phyloP scores from a whole-genome alignment of 2,797 vertebrate species.

The Sparus aurata region DNA sequence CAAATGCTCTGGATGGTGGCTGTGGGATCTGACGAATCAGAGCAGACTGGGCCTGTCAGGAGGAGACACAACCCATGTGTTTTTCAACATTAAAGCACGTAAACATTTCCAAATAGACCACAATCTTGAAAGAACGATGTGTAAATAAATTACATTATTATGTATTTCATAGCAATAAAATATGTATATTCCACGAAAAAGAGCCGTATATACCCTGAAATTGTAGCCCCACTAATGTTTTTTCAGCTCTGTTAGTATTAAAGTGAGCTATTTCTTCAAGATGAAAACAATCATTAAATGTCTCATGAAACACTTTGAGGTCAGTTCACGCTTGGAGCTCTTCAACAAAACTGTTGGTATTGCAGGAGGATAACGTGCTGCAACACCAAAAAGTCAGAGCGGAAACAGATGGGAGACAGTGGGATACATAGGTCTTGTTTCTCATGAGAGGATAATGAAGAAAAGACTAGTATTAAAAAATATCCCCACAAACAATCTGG shows the following conservation, averaged over 20 bases:
- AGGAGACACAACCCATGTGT: too few relatives aligned
- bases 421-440: slow-evolving; percentile 11
- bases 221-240: neutral
- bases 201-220: neutral
- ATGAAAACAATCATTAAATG: neutral
- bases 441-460: slow-evolving; percentile 1
- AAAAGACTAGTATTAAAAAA: slow-evolving; percentile 11
- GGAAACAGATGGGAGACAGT: slow-evolving; percentile 13
- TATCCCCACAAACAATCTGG: slow-evolving; percentile 1
- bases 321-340: neutral
- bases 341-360: slow-evolving; percentile 32
- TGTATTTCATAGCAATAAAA: neutral
- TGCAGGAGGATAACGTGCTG: slow-evolving; percentile 27
- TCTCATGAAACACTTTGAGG: slow-evolving; percentile 5
- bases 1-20: too few relatives aligned
- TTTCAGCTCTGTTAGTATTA: neutral
- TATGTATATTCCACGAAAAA: neutral
- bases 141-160: too few relatives aligned
- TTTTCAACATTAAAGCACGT: too few relatives aligned
- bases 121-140: too few relatives aligned
- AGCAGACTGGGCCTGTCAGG: too few relatives aligned
- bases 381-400: slow-evolving; percentile 49
- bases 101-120: too few relatives aligned
- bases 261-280: slow-evolving; percentile 24
- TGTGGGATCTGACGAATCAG: too few relatives aligned